Evolutionary conservation across 2,113 vertebrate species (phyloP).

Genomic region (Aepyceros melampus): DNA sequence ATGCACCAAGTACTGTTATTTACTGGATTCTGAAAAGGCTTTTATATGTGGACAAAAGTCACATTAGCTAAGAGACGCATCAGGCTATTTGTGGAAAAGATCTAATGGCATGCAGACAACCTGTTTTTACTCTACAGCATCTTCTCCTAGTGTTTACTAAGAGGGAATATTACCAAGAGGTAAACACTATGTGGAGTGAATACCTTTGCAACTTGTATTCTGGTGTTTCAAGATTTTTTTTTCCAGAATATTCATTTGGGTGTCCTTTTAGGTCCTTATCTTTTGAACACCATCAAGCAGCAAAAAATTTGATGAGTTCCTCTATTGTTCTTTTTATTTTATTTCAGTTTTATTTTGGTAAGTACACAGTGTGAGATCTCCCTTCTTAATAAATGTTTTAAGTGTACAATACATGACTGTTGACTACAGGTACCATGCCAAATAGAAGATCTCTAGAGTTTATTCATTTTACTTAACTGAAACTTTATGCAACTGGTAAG

Average conservation of each 20-base stretch:
- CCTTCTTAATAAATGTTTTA: not conserved
- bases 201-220: not conserved
- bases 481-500: not conserved
- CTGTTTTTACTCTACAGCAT: not conserved
- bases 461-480: not conserved
- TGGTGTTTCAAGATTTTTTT: not conserved
- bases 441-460: not conserved
- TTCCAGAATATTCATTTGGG: not conserved
- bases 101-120: not conserved
- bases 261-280: not conserved
- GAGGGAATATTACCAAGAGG: not conserved
- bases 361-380: not conserved
- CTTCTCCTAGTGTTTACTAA: not conserved
- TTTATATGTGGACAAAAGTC: not conserved
- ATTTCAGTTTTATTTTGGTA: not conserved
- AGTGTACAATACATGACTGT: not conserved
- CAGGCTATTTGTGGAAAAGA: not conserved
- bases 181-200: not conserved
- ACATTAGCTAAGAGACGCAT: conserved; percentile 21
- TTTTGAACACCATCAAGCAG: not conserved
- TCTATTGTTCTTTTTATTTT: not conserved
- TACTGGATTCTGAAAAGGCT: conserved; percentile 54
- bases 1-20: conserved; percentile 31
- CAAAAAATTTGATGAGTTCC: not conserved
- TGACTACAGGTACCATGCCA: not conserved